A percentile compares a stretch with the other conserved stretches of the same genome.
phyloP scores from a whole-genome alignment of 92 coral and sea anemone species.

The Plumapathes pennacea region DNA sequence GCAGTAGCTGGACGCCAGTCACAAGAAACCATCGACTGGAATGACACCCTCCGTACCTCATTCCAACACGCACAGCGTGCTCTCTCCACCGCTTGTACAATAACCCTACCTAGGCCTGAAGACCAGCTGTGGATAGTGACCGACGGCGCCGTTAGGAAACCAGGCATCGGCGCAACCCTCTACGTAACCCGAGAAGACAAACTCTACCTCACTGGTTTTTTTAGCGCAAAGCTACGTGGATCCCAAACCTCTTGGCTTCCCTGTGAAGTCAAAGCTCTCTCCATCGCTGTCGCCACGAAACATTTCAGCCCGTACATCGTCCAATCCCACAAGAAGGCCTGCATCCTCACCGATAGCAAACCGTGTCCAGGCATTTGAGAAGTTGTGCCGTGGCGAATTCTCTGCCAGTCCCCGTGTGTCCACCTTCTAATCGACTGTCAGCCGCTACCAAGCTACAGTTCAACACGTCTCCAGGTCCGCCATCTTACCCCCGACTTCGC shows the following conservation, averaged over 20 bases:
- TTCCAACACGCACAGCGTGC: slow-evolving; percentile 20
- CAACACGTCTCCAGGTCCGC: slow-evolving; percentile 28
- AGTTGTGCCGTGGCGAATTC: slow-evolving; percentile 51
- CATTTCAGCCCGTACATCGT: slow-evolving; percentile 43
- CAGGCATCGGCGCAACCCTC: slow-evolving; percentile 39
- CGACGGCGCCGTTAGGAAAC: slow-evolving; percentile 45
- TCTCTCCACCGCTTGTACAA: slow-evolving; percentile 1
- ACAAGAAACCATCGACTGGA: slow-evolving; percentile 16
- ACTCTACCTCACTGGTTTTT: slow-evolving; percentile 26
- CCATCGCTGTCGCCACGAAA: slow-evolving; percentile 26
- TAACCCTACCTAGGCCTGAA: slow-evolving; percentile 13
- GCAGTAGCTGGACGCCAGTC: slow-evolving; percentile 48
- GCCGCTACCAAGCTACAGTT: slow-evolving; percentile 17
- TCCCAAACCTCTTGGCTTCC: slow-evolving; percentile 41
- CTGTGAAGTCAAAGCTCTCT: slow-evolving; percentile 46
- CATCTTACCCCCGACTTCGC: slow-evolving; percentile 45
- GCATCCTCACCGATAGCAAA: slow-evolving; percentile 54
- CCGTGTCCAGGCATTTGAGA: slow-evolving; percentile 53
- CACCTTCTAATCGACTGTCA: slow-evolving; percentile 37
- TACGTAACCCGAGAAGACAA: slow-evolving; percentile 16
- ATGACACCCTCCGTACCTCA: slow-evolving; percentile 4
- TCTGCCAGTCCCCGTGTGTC: slow-evolving; percentile 45
- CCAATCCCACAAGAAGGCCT: slow-evolving; percentile 23
- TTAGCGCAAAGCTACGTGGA: slow-evolving; percentile 36
- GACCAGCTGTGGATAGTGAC: slow-evolving; percentile 40